Conservation (phyloP, 2,888 invertebrate species). For the Gastracanthus pulcherrimus region DNA sequence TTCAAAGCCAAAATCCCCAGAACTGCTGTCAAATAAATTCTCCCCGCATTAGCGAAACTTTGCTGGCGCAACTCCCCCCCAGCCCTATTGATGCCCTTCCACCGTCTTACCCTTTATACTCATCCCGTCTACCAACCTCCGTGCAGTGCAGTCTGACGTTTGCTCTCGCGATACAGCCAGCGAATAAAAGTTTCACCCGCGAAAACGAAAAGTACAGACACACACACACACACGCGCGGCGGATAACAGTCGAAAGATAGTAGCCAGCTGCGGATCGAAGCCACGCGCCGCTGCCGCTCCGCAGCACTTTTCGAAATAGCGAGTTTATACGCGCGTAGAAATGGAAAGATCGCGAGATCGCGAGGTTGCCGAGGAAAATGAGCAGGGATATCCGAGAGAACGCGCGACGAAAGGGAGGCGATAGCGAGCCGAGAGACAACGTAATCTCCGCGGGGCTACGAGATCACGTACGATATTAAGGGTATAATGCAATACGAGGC, state of each 20-base stretch:
- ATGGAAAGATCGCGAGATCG: background rate
- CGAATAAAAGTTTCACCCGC: background rate
- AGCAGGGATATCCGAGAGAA: background rate
- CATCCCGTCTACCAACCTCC: no score
- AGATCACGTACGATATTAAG: constrained; percentile 14
- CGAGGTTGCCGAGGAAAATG: background rate
- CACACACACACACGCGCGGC: no score
- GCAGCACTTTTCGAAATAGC: constrained; percentile 1
- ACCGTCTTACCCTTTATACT: constrained; percentile 35
- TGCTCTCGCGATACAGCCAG: background rate
- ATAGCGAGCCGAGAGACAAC: background rate
- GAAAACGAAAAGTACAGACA: no score
- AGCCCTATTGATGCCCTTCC: constrained; percentile 34
- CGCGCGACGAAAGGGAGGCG: background rate
- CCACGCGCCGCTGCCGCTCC: no score
- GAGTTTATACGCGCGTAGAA: background rate
- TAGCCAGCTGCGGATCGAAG: no score
- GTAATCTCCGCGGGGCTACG: background rate
- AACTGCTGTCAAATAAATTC: constrained; percentile 35
- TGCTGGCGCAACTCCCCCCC: background rate
- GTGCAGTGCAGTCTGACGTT: no score
- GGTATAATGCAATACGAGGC: constrained; percentile 5
- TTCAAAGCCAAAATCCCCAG: no score
- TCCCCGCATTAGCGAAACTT: constrained; percentile 37
- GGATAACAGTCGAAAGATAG: no score